These are phyloP conservation scores for Tetragonula carbonaria DNA, from an alignment of 2,888 invertebrate species.

Conservation along the genomic window DNA sequence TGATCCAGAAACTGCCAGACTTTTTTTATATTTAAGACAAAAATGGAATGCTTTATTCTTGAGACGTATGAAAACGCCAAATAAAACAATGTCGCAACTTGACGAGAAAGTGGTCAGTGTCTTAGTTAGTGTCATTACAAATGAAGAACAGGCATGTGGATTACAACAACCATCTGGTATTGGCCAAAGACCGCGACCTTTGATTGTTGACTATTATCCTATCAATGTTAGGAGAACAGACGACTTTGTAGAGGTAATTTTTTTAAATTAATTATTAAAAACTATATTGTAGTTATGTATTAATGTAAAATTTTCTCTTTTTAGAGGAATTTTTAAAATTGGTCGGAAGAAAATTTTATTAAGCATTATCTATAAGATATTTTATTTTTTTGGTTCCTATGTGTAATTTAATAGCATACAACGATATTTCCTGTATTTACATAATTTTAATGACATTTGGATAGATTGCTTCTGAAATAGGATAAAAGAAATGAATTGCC, in stretches of 20 bases:
- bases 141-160: conserved; percentile 89
- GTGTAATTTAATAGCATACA: conserved; percentile 9
- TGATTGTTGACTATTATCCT: conserved; percentile 86
- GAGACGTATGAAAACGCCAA: conserved; percentile 86
- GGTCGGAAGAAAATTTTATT: conserved; percentile 32
- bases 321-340: conserved; percentile 64
- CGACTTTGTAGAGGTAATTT: conserved; percentile 74
- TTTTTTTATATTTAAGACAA: conserved; percentile 89
- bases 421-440: conserved; percentile 15
- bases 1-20: conserved; percentile 88
- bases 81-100: conserved; percentile 85
- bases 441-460: conserved; percentile 11
- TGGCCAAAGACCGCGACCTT: conserved; percentile 90
- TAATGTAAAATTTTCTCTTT: conserved; percentile 44
- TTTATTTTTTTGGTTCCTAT: conserved; percentile 49
- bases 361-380: conserved; percentile 21
- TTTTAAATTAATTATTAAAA: too few species aligned
- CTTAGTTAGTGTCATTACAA: conserved; percentile 88
- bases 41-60: conserved; percentile 90
- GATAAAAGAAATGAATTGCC: conserved; percentile 28
- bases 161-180: conserved; percentile 90
- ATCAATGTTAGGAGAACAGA: conserved; percentile 79
- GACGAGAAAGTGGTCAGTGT: conserved; percentile 90
- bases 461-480: conserved; percentile 34
- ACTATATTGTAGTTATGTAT: neutral